Conservation (phyloP, 2,113 vertebrate species). For the Phyllopteryx taeniolatus region DNA sequence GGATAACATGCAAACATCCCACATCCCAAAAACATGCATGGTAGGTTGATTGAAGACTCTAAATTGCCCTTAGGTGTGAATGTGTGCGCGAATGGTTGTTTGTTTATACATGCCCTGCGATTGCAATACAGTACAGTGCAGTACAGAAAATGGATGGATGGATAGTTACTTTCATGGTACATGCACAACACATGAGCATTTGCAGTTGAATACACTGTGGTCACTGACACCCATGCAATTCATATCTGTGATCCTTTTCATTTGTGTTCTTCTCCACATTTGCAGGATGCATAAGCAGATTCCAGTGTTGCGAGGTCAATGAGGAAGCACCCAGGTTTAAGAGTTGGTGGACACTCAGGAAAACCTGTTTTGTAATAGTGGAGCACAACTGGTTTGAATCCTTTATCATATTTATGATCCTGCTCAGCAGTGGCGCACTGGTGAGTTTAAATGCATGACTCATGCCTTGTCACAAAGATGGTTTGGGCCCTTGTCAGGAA, state of each 20-base stretch:
- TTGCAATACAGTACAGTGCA: too few relatives aligned
- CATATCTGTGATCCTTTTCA: background rate
- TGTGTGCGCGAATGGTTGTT: too few relatives aligned
- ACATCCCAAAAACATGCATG: too few relatives aligned
- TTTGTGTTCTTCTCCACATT: background rate
- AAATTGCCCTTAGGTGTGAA: too few relatives aligned
- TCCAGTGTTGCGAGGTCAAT: slow-evolving; percentile 90
- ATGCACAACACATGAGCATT: background rate
- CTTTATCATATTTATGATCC: slow-evolving; percentile 99
- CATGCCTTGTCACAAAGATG: background rate
- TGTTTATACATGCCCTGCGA: too few relatives aligned
- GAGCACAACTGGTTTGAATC: slow-evolving; percentile 99
- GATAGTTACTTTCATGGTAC: background rate
- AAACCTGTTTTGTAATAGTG: slow-evolving; percentile 95
- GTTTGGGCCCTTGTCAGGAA: background rate
- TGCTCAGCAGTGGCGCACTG: slow-evolving; percentile 96
- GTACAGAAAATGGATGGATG: too few relatives aligned
- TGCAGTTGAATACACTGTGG: background rate
- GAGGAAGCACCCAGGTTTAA: slow-evolving; percentile 83
- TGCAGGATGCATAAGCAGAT: slow-evolving; percentile 87
- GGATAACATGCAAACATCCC: too few relatives aligned
- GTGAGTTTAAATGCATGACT: slow-evolving; percentile 66
- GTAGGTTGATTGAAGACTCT: too few relatives aligned
- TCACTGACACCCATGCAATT: background rate
- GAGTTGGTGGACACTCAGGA: slow-evolving; percentile 93